Percentiles rank a stretch among this genome's conserved stretches.
Conservation (phyloP, 1,140 invertebrate genomes). For the Ceratosolen fusciceps region DNA sequence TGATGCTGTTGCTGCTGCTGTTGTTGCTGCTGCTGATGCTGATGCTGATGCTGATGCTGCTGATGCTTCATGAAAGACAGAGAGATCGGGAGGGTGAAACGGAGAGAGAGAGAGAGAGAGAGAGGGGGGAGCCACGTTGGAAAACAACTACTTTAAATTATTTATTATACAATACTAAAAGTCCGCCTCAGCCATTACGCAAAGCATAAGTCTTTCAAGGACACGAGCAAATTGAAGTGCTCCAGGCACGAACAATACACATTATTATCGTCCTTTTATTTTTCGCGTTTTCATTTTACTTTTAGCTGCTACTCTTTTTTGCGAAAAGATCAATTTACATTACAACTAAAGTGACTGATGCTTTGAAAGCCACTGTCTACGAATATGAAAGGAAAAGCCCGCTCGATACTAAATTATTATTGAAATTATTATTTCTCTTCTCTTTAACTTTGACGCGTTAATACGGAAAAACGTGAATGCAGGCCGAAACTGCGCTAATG, state of each 20-base stretch:
- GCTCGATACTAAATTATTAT: slow-evolving; percentile 24
- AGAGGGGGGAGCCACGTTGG: slow-evolving; percentile 27
- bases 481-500: background rate
- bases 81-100: background rate
- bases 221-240: slow-evolving; percentile 51
- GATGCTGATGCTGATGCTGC: background rate
- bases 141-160: slow-evolving; percentile 53
- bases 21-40: too few relatives aligned
- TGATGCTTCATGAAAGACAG: too few relatives aligned
- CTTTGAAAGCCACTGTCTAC: slow-evolving; percentile 19
- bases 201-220: slow-evolving; percentile 51
- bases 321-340: slow-evolving; percentile 48
- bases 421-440: background rate
- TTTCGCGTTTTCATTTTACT: slow-evolving; percentile 26
- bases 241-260: slow-evolving; percentile 48
- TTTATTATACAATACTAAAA: slow-evolving; percentile 53
- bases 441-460: background rate
- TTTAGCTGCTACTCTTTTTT: slow-evolving; percentile 24
- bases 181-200: slow-evolving; percentile 48
- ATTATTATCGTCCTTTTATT: slow-evolving; percentile 50
- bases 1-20: too few relatives aligned
- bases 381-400: slow-evolving; percentile 30
- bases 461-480: background rate
- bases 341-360: slow-evolving; percentile 28
- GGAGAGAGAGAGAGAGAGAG: slow-evolving; percentile 25